These are phyloP conservation scores for Gobio occitaniae DNA, from an alignment of 2,797 vertebrate genomes.

Conservation along the genomic window DNA sequence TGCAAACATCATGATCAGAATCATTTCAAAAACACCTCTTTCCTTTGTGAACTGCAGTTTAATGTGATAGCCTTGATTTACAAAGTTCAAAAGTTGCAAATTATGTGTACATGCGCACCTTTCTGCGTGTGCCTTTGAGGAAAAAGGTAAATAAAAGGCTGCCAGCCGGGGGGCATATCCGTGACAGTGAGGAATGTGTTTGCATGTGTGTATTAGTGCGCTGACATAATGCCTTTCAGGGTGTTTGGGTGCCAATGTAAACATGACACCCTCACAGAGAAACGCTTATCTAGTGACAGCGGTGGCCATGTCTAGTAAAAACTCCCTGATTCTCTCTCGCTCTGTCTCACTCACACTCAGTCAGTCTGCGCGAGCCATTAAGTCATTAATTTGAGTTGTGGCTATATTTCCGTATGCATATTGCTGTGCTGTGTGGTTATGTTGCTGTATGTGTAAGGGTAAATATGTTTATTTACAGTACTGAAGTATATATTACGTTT, in stretches of 20 bases:
- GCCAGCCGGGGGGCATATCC: slow-evolving; percentile 23
- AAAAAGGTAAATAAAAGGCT: slow-evolving; percentile 51
- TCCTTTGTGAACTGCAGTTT: neutral
- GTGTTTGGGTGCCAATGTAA: slow-evolving; percentile 54
- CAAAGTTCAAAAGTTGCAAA: slow-evolving; percentile 42
- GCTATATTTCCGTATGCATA: slow-evolving; percentile 50
- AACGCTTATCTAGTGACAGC: slow-evolving; percentile 47
- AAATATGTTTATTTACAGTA: slow-evolving; percentile 63
- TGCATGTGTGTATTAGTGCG: slow-evolving; percentile 45
- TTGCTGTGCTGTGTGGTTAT: slow-evolving; percentile 34
- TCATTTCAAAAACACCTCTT: slow-evolving; percentile 2
- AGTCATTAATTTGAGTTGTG: slow-evolving; percentile 32
- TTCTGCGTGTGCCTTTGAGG: slow-evolving; percentile 29
- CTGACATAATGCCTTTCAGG: slow-evolving; percentile 47
- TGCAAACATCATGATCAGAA: neutral
- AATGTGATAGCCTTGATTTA: slow-evolving; percentile 4
- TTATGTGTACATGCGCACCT: slow-evolving; percentile 20
- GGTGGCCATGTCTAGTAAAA: slow-evolving; percentile 43
- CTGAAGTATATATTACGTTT: slow-evolving; percentile 58
- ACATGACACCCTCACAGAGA: slow-evolving; percentile 62
- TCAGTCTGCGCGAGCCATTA: neutral
- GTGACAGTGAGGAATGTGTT: slow-evolving; percentile 52
- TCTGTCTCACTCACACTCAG: neutral
- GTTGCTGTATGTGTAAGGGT: slow-evolving; percentile 29
- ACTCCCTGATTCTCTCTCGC: slow-evolving; percentile 41